phyloP scores from a whole-genome alignment of 64 coral and sea anemone genomes.

The Porites lutea region DNA sequence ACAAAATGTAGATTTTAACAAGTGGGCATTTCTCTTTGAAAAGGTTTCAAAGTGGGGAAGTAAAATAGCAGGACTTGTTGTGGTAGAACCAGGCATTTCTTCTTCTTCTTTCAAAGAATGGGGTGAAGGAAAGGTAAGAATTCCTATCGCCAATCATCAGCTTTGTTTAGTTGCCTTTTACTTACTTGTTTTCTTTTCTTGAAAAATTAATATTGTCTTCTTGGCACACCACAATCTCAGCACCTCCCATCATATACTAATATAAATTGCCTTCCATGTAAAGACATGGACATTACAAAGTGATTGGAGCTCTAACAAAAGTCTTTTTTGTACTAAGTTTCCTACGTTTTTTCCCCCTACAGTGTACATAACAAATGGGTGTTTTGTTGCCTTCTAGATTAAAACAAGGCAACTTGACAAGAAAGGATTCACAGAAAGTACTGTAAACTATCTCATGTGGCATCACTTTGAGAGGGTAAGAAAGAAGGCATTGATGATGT shows the following conservation, averaged over 20 bases:
- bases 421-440: conserved; percentile 90
- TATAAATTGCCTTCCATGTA: too few relatives aligned
- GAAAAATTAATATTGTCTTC: too few relatives aligned
- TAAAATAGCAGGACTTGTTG: conserved; percentile 84
- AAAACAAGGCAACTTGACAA: conserved; percentile 88
- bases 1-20: too few relatives aligned
- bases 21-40: background rate
- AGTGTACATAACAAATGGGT: too few relatives aligned
- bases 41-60: conserved; percentile 88
- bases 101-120: conserved; percentile 90
- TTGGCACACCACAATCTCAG: too few relatives aligned
- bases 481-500: background rate
- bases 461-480: conserved; percentile 98
- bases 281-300: too few relatives aligned
- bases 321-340: too few relatives aligned
- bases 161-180: too few relatives aligned
- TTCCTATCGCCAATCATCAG: background rate
- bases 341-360: too few relatives aligned
- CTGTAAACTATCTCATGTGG: conserved; percentile 88
- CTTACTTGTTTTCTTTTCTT: too few relatives aligned
- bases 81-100: conserved; percentile 87
- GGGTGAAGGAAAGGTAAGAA: conserved; percentile 84
- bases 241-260: too few relatives aligned
- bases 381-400: conserved; percentile 51
- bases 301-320: too few relatives aligned